Evolutionary conservation across 2,888 invertebrate genomes (phyloP).

Genomic region (Coleophora flavipennella): DNA sequence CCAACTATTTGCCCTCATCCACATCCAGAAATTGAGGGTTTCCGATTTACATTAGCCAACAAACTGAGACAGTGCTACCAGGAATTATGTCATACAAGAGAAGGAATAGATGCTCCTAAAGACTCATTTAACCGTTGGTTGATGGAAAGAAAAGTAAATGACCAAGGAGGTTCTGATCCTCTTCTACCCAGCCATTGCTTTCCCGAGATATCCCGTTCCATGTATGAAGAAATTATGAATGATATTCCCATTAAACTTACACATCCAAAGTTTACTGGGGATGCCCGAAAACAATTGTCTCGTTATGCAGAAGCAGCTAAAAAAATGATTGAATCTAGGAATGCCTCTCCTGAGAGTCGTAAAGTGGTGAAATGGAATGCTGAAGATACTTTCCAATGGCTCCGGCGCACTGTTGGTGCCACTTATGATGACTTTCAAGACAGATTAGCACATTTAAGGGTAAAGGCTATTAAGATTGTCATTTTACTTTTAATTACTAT

Average conservation of each 20-base stretch:
- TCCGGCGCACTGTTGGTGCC: conserved; percentile 92
- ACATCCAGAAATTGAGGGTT: conserved; percentile 94
- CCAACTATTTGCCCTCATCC: conserved; percentile 91
- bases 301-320: conserved; percentile 97
- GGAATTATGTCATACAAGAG: conserved; percentile 93
- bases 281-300: conserved; percentile 94
- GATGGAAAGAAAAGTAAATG: conserved; percentile 94
- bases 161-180: conserved; percentile 90
- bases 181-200: conserved; percentile 92
- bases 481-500: too few species aligned
- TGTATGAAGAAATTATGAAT: conserved; percentile 98
- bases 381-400: conserved; percentile 97
- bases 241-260: conserved; percentile 96
- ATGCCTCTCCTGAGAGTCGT: conserved; percentile 92
- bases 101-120: conserved; percentile 94
- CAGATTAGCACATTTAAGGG: conserved; percentile 89
- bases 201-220: conserved; percentile 92
- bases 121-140: conserved; percentile 98
- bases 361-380: conserved; percentile 99
- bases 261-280: conserved; percentile 96
- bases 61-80: conserved; percentile 94
- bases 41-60: conserved; percentile 84
- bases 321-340: conserved; percentile 95
- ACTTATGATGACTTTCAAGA: conserved; percentile 95
- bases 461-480: conserved; percentile 28